A percentile compares a stretch with the other conserved stretches of the same genome.
Evolutionary conservation across 1,140 invertebrate species (phyloP).

Genomic region (Riptortus pedestris): DNA sequence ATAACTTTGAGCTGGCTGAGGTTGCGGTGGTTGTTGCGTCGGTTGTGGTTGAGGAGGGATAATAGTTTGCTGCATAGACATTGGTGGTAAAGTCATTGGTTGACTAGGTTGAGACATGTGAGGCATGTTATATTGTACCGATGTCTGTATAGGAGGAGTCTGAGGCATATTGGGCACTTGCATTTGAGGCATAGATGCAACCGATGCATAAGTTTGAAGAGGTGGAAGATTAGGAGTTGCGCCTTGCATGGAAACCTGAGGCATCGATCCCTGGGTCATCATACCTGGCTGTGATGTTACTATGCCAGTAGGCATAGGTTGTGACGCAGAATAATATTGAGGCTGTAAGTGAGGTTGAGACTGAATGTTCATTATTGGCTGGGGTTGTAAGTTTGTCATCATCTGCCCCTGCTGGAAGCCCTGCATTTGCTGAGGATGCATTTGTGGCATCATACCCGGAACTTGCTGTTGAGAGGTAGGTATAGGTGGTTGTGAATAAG

Average conservation of each 20-base stretch:
- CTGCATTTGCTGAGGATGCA: constrained; percentile 26
- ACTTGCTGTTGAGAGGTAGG: constrained; percentile 13
- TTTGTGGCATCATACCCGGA: constrained; percentile 22
- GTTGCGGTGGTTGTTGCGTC: constrained; percentile 39
- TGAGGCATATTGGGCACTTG: constrained; percentile 23
- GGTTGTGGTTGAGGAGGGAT: constrained; percentile 34
- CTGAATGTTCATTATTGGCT: constrained; percentile 37
- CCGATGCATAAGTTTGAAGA: constrained; percentile 17
- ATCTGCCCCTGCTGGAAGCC: constrained; percentile 23
- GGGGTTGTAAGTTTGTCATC: constrained; percentile 25
- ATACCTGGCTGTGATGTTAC: constrained; percentile 22
- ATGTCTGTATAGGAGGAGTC: constrained; percentile 19
- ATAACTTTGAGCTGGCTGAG: constrained; percentile 36
- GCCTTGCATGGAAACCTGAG: constrained; percentile 20
- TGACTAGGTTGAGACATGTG: constrained; percentile 1
- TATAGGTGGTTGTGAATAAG: constrained; percentile 20
- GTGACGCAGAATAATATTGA: constrained; percentile 28
- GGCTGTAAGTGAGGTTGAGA: constrained; percentile 40
- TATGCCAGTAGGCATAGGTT: constrained; percentile 8
- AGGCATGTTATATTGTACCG: constrained; percentile 10
- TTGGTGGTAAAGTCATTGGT: background rate
- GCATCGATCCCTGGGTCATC: constrained; percentile 16
- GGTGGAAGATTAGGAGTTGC: constrained; percentile 19
- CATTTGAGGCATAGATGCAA: constrained; percentile 12
- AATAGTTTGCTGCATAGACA: constrained; percentile 6